These are phyloP conservation scores for Osmerus eperlanus DNA, from an alignment of 2,113 vertebrate genomes.

Conservation along the genomic window DNA sequence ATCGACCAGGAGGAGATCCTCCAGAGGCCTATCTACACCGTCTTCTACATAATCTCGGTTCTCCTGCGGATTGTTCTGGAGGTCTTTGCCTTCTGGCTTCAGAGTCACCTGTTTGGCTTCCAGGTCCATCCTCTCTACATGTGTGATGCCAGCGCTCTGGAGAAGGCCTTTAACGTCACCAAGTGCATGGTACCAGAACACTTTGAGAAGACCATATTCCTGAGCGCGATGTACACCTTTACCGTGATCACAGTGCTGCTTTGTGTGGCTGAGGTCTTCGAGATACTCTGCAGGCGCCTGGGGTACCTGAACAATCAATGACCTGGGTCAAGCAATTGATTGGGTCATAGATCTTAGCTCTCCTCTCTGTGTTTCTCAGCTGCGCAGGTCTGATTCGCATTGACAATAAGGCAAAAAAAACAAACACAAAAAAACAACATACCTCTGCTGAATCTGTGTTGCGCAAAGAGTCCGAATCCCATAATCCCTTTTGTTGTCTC, in stretches of 20 bases:
- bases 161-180: conserved; percentile 74
- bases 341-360: conserved; percentile 35
- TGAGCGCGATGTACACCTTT: conserved; percentile 87
- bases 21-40: conserved; percentile 74
- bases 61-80: conserved; percentile 83
- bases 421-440: conserved; percentile 40
- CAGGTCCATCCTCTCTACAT: conserved; percentile 75
- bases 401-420: background rate
- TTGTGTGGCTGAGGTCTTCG: conserved; percentile 81
- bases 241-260: conserved; percentile 82
- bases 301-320: conserved; percentile 75
- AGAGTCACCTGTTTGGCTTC: conserved; percentile 86
- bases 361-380: conserved; percentile 41
- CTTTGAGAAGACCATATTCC: conserved; percentile 90
- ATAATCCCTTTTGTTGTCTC: background rate
- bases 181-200: conserved; percentile 85
- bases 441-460: conserved; percentile 39
- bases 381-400: conserved; percentile 9
- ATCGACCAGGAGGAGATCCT: conserved; percentile 84
- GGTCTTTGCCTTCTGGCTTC: conserved; percentile 83
- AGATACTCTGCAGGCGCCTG: conserved; percentile 79
- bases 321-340: conserved; percentile 33
- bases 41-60: conserved; percentile 83
- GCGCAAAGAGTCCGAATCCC: background rate
- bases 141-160: conserved; percentile 76